Conservation (phyloP, 1,140 invertebrate species). For the Drosophila seguyi region DNA sequence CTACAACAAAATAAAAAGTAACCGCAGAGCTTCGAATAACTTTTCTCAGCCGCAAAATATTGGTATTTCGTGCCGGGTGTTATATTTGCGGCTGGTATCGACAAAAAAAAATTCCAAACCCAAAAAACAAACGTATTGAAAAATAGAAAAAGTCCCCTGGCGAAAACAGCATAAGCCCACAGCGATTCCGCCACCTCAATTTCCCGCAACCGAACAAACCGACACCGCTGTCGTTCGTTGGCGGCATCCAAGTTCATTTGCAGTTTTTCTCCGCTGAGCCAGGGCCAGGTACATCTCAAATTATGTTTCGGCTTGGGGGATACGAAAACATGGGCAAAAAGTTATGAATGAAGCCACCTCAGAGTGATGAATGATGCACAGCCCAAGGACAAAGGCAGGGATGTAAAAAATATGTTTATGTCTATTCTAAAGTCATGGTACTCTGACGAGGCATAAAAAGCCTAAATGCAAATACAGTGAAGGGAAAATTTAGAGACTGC, state of each 20-base stretch:
- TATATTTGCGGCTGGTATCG: slow-evolving; percentile 60
- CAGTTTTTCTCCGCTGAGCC: slow-evolving; percentile 60
- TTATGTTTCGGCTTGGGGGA: slow-evolving; percentile 44
- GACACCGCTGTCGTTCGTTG: slow-evolving; percentile 30
- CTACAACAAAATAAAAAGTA: slow-evolving; percentile 32
- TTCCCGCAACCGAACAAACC: slow-evolving; percentile 7
- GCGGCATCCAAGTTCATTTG: slow-evolving; percentile 65
- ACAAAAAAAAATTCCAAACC: slow-evolving; percentile 3
- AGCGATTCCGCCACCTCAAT: background rate
- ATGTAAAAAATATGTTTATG: slow-evolving; percentile 22
- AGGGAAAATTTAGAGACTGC: background rate
- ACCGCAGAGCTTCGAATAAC: slow-evolving; percentile 69
- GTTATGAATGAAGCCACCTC: slow-evolving; percentile 25
- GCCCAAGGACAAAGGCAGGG: slow-evolving; percentile 1
- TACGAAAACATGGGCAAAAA: background rate
- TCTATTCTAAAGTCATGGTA: background rate
- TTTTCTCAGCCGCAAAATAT: slow-evolving; percentile 78
- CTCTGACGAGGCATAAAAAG: background rate
- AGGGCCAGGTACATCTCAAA: slow-evolving; percentile 37
- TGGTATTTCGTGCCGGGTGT: slow-evolving; percentile 74
- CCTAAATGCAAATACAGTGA: background rate
- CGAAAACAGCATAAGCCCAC: slow-evolving; percentile 3
- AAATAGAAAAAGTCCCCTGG: slow-evolving; percentile 25
- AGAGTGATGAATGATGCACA: slow-evolving; percentile 31
- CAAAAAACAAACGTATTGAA: slow-evolving; percentile 28